A percentile compares a stretch with the other conserved stretches of the same genome.
phyloP scores from a whole-genome alignment of 2,888 invertebrate genomes.

The Noctua janthe region DNA sequence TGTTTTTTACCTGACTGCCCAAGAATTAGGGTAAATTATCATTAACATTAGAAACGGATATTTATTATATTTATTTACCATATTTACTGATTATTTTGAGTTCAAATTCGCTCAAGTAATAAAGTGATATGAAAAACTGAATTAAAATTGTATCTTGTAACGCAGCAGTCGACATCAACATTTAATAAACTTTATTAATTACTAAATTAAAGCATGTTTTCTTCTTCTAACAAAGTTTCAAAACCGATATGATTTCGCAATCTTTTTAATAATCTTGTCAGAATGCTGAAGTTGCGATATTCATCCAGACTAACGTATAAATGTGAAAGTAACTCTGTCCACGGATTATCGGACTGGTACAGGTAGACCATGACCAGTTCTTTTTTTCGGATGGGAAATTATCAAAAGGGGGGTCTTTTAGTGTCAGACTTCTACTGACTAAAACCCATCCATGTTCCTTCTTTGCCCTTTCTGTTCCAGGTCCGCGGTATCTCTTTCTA shows the following conservation, averaged over 20 bases:
- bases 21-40: not conserved
- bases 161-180: not conserved
- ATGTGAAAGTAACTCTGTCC: not conserved
- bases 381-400: not conserved
- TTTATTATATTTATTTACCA: too few relatives aligned
- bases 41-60: too few relatives aligned
- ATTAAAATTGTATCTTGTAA: not conserved
- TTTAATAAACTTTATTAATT: constrained; percentile 2
- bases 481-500: too few relatives aligned
- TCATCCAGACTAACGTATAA: not conserved
- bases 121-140: not conserved
- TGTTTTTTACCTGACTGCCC: not conserved
- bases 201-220: constrained; percentile 4
- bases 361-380: not conserved
- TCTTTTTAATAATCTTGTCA: not conserved
- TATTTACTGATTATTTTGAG: too few relatives aligned
- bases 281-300: constrained; percentile 5
- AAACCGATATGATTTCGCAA: constrained; percentile 4
- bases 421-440: too few relatives aligned
- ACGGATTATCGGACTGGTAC: not conserved
- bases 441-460: too few relatives aligned
- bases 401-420: too few relatives aligned
- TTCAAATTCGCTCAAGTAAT: not conserved
- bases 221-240: not conserved
- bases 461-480: too few relatives aligned